These are phyloP conservation scores for Pluvianellus socialis DNA, from an alignment of 2,113 vertebrate species.

Conservation along the genomic window DNA sequence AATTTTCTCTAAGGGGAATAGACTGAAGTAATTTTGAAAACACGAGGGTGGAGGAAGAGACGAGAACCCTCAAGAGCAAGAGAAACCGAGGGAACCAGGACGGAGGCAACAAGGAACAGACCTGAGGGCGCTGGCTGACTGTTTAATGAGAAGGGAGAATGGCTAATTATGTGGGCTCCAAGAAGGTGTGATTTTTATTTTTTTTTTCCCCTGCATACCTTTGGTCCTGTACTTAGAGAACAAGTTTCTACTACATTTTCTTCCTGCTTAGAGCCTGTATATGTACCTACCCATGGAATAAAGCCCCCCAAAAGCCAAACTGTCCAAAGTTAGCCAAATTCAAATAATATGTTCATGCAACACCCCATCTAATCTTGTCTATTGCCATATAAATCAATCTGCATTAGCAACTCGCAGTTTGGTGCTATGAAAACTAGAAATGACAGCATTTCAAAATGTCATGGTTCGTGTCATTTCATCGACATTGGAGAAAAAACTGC, in stretches of 20 bases:
- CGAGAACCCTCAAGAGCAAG: background rate
- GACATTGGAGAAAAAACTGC: background rate
- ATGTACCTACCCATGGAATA: background rate
- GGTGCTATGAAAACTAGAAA: background rate
- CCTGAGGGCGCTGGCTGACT: background rate
- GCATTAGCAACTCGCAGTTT: background rate
- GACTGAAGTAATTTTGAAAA: background rate
- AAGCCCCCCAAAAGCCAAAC: background rate
- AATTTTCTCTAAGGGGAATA: constrained; percentile 19
- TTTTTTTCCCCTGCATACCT: background rate
- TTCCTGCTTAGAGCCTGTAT: background rate
- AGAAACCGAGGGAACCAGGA: background rate
- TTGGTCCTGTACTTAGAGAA: background rate
- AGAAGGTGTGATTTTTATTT: background rate
- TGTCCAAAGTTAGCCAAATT: background rate
- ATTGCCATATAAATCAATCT: background rate
- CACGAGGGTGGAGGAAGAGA: background rate
- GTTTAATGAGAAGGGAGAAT: background rate
- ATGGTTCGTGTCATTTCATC: background rate
- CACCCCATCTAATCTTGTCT: background rate
- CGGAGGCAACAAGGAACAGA: background rate
- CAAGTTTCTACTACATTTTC: background rate
- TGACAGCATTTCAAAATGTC: background rate
- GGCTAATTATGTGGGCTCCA: background rate
- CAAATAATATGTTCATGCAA: background rate